Base-by-base conservation (phyloP, 23 tunicate genomes). In the Halocynthia aurantium region DNA sequence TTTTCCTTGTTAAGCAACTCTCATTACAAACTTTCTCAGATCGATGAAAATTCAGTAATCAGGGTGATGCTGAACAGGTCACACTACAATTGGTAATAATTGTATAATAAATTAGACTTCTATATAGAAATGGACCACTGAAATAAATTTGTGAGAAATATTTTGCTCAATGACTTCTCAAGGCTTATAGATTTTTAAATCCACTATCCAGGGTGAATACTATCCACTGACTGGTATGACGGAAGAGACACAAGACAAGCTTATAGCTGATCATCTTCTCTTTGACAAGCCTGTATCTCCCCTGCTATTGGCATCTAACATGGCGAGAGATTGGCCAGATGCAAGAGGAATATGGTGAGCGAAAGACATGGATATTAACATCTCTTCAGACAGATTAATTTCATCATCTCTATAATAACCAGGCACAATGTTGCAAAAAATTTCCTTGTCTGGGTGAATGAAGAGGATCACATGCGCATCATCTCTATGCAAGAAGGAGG, bases 271-370 rank as follows among this genome's bases (percentile, higher is more conserved):
- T 67, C 95, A 88, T 57, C 79, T 88, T 57, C 76, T 88, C 53
- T 88, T 88, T 52, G 95, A 88, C 75, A 88, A 88, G 74, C 95
- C 95, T 10, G 95, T 88, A 20, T 88, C 95, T 57, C 95, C 95
- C 9, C 80, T 88, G 1, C 76, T 88, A 52, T 81, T 88, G 6
- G 87, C 95, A 1, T 83, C 87, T 6, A 60, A 85, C 17, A 88
- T 88, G 95, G 95, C 95, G 7, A 57, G 95, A 31, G 95, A 88
- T 79, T 88, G 95, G 95, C 95, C 95, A 49, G 95, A 88, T 49
- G 22, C 76, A 22, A 76, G 95, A 78, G 95, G 95, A 72, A 88
- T 88, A 49, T 88, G 95, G 95, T 88, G n/a, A 76, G 82, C 55
- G 0, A 51, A 7, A 52, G 10, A 9, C 51, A n/a, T 15, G 13